Conservation (phyloP, 1,140 invertebrate genomes). For the Paralvinella palmiformis region DNA sequence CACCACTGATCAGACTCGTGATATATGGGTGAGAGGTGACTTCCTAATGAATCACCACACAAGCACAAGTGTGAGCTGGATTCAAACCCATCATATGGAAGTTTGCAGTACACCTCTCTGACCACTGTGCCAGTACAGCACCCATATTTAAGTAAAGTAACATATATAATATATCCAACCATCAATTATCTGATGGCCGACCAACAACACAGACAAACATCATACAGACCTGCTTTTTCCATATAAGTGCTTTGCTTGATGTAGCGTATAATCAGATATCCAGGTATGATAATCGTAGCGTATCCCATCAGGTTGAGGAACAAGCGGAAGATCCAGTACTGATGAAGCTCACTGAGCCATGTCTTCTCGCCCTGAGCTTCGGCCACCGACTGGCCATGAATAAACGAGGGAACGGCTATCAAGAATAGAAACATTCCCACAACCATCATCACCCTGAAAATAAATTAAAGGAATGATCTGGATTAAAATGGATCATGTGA, state of each 20-base stretch:
- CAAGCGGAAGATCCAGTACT: conserved; percentile 70
- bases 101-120: no score
- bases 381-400: not conserved
- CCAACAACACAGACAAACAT: not conserved
- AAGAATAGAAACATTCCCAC: not conserved
- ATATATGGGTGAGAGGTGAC: no score
- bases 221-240: conserved; percentile 65
- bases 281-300: conserved; percentile 78
- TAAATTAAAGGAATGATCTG: no score
- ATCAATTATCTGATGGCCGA: no score
- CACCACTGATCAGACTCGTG: no score
- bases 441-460: not conserved
- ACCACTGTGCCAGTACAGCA: no score
- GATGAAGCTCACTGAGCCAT: conserved; percentile 18
- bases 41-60: no score
- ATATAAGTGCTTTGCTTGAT: conserved; percentile 72
- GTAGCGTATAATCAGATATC: conserved; percentile 77
- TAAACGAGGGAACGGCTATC: not conserved
- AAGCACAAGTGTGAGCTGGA: no score
- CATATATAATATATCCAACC: no score
- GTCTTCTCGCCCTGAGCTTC: not conserved
- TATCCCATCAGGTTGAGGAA: conserved; percentile 79
- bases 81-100: no score
- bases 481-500: no score
- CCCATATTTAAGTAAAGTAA: no score